Evolutionary conservation across 2,888 invertebrate species (phyloP).

Genomic region (Ectemnius cavifrons): DNA sequence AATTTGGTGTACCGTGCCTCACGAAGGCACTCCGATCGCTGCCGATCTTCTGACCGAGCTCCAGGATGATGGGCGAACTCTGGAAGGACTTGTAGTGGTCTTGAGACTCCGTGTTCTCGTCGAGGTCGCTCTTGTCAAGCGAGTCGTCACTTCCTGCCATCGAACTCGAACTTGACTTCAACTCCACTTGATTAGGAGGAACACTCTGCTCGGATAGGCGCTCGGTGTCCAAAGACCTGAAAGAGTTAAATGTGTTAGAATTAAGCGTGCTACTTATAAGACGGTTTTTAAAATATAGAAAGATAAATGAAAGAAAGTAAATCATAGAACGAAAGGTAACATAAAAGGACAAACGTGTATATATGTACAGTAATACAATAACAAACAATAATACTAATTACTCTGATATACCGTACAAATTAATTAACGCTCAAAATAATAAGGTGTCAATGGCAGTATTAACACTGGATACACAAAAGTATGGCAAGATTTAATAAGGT

Average conservation of each 20-base stretch:
- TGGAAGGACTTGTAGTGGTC: conserved; percentile 72
- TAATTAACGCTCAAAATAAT: too few species aligned
- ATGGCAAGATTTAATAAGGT: too few species aligned
- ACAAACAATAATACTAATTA: too few species aligned
- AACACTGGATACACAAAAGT: too few species aligned
- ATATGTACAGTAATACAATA: too few species aligned
- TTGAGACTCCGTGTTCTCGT: conserved; percentile 72
- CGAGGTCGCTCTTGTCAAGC: conserved; percentile 79
- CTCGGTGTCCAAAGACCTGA: conserved; percentile 71
- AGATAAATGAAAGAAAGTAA: too few species aligned
- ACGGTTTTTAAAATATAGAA: too few species aligned
- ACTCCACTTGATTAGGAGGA: conserved; percentile 69
- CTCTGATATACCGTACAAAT: too few species aligned
- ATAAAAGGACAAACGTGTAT: too few species aligned
- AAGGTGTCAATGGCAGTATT: too few species aligned
- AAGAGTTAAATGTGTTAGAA: background rate
- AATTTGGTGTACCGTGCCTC: conserved; percentile 66
- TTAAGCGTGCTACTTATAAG: background rate
- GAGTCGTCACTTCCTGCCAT: conserved; percentile 82
- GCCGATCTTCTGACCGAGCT: conserved; percentile 70
- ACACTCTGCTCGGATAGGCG: conserved; percentile 69
- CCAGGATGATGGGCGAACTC: conserved; percentile 68
- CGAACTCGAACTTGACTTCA: conserved; percentile 80
- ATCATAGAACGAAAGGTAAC: too few species aligned
- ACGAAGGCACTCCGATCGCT: conserved; percentile 73